Percentiles rank a stretch among this genome's conserved stretches.
Conservation (phyloP, 1,140 invertebrate species). For the Orchestia grillus region DNA sequence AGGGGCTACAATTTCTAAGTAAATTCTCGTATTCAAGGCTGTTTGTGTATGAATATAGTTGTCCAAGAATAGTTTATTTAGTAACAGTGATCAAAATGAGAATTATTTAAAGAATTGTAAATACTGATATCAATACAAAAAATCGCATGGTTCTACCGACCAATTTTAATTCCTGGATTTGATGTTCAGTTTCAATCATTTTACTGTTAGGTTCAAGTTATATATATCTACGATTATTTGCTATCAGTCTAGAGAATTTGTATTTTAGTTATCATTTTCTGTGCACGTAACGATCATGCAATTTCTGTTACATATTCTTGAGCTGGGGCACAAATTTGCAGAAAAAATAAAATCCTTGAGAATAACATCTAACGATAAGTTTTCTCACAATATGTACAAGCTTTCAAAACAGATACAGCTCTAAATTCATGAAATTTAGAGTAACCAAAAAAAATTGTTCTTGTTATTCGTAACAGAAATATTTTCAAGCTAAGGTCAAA, state of each 20-base stretch:
- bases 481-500: not conserved
- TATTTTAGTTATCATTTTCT: not conserved
- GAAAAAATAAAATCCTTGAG: not conserved
- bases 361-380: not conserved
- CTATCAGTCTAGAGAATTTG: not conserved
- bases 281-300: not conserved
- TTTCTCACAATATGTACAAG: not conserved
- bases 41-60: no score
- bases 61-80: not conserved
- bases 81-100: not conserved
- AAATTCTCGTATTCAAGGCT: no score
- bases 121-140: not conserved
- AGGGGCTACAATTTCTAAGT: no score
- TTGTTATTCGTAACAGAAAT: not conserved
- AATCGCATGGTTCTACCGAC: not conserved
- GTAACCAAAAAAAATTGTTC: not conserved
- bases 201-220: not conserved
- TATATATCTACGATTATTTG: not conserved
- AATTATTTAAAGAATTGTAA: not conserved
- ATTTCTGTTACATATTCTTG: not conserved
- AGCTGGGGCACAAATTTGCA: no score
- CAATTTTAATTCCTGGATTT: not conserved
- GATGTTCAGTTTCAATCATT: not conserved
- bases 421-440: no score
- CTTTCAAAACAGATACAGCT: not conserved